Evolutionary conservation across 2,797 vertebrate species (phyloP).

Genomic region (Acanthis flammea): DNA sequence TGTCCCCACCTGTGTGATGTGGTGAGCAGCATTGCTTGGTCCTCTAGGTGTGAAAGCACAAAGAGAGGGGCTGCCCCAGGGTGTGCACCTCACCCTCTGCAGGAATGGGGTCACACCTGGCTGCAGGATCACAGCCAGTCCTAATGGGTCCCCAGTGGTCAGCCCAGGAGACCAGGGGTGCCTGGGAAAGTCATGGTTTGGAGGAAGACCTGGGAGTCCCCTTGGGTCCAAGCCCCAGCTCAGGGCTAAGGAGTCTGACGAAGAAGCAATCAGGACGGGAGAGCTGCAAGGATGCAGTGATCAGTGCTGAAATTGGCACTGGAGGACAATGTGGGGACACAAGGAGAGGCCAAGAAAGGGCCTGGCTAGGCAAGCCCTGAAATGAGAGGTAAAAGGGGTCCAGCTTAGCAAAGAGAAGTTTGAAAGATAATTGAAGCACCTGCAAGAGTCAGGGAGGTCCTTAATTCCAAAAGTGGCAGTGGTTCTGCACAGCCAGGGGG

Average conservation of each 20-base stretch:
- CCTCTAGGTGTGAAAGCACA: background rate
- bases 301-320: background rate
- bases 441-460: background rate
- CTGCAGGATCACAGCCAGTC: background rate
- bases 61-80: background rate
- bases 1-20: fast-evolving
- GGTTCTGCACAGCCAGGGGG: background rate
- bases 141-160: fast-evolving
- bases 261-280: background rate
- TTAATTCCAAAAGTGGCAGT: background rate
- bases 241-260: background rate
- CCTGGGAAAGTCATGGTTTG: background rate
- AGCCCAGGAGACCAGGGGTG: background rate
- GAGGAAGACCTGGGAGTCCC: background rate
- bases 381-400: background rate
- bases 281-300: background rate
- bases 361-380: background rate
- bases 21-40: background rate
- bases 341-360: background rate
- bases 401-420: background rate
- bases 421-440: background rate
- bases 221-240: background rate
- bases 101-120: background rate
- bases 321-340: background rate
- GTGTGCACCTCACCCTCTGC: background rate